Evolutionary conservation across 2,113 vertebrate species (phyloP).

Genomic region (Ginglymostoma cirratum): DNA sequence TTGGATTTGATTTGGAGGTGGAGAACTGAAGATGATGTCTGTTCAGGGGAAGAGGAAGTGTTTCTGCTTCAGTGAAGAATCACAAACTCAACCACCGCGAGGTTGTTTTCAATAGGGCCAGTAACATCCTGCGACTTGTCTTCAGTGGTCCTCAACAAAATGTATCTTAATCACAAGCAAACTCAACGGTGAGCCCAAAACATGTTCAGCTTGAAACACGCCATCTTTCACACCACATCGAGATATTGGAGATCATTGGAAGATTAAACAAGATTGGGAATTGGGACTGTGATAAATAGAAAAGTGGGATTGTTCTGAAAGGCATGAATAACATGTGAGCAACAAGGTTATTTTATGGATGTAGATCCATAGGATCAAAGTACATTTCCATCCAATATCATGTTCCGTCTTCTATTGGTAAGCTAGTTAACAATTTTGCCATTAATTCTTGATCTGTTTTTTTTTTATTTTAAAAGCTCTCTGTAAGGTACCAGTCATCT

Average conservation of each 20-base stretch:
- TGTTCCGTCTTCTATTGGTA: background rate
- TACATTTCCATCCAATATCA: background rate
- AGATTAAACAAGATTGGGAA: background rate
- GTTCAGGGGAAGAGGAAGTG: background rate
- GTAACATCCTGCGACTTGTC: background rate
- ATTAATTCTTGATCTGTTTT: background rate
- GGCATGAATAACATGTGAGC: background rate
- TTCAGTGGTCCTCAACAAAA: background rate
- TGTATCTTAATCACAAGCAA: background rate
- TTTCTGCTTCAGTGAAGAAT: background rate
- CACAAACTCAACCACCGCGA: background rate
- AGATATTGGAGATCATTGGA: background rate
- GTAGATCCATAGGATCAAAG: background rate
- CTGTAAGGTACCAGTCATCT: background rate
- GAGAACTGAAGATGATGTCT: background rate
- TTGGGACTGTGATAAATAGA: background rate
- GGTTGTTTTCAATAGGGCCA: background rate
- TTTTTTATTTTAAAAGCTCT: background rate
- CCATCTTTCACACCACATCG: background rate
- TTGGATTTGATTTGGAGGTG: no score
- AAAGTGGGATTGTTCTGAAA: background rate
- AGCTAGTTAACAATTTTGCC: background rate
- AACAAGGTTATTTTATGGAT: background rate
- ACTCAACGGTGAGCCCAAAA: background rate
- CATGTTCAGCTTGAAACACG: background rate